Conservation (phyloP, 2,797 vertebrate species). For the Salmo trutta region DNA sequence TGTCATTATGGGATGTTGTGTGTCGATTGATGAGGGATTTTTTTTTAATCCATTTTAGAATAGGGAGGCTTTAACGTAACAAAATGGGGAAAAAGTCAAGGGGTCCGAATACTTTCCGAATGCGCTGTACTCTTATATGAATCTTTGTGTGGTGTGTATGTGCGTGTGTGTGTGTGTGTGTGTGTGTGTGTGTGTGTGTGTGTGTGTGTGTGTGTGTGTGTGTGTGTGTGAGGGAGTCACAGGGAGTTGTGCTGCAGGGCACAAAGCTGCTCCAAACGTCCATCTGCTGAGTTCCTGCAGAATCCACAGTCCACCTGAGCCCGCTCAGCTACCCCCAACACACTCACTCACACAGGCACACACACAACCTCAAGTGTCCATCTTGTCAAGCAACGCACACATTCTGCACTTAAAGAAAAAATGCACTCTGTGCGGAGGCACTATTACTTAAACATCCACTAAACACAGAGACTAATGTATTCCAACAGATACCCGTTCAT, state of each 20-base stretch:
- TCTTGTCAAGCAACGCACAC: not conserved
- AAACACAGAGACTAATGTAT: not conserved
- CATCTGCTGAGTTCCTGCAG: slow-evolving; percentile 71
- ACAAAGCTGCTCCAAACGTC: slow-evolving; percentile 75
- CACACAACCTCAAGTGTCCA: not conserved
- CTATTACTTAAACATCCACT: not conserved
- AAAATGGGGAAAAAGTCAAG: no score
- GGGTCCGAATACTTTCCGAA: no score
- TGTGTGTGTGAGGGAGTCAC: slow-evolving; percentile 16
- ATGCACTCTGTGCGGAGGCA: not conserved
- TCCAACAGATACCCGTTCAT: slow-evolving; percentile 38
- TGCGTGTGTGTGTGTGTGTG: slow-evolving; percentile 20
- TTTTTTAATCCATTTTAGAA: no score
- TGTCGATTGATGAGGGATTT: no score
- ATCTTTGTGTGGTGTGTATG: slow-evolving; percentile 29
- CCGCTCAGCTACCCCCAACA: slow-evolving; percentile 47
- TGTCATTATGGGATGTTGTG: no score
- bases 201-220: slow-evolving; percentile 14
- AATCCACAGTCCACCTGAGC: slow-evolving; percentile 72
- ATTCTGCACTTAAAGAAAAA: not conserved
- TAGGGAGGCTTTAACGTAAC: no score
- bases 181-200: slow-evolving; percentile 21
- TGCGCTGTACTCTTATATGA: slow-evolving; percentile 25
- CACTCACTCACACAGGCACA: not conserved
- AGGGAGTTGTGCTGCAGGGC: slow-evolving; percentile 66